A percentile compares a stretch with the other conserved stretches of the same genome.
Conservation (phyloP, 37 sponge, comb jelly and placozoan species). For the Crambe crambe region DNA sequence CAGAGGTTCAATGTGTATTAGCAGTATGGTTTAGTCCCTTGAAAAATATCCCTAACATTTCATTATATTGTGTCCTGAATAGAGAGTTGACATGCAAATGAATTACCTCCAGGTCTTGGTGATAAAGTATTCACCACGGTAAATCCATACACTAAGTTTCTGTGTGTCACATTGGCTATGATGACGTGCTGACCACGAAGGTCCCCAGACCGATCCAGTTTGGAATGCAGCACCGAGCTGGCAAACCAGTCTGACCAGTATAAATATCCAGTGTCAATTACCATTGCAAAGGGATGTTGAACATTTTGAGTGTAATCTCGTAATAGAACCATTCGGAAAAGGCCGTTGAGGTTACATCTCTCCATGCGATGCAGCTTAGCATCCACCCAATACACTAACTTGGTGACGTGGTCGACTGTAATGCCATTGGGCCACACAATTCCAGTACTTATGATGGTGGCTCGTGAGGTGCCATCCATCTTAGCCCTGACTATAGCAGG, state of each 20-base stretch:
- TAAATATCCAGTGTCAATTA: background rate
- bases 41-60: too few species aligned
- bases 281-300: conserved; percentile 35
- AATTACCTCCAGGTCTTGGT: conserved; percentile 21
- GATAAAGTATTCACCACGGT: background rate
- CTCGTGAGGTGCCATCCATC: conserved; percentile 45
- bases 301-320: background rate
- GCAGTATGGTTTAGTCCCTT: too few species aligned
- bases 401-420: conserved; percentile 19
- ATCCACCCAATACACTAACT: conserved; percentile 66
- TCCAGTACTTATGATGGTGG: background rate
- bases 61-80: too few species aligned
- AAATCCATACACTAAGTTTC: background rate
- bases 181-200: background rate
- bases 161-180: too few species aligned
- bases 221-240: background rate
- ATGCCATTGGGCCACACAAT: conserved; percentile 59
- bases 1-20: too few species aligned
- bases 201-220: background rate
- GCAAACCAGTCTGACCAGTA: conserved; percentile 22
- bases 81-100: background rate
- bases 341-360: conserved; percentile 8
- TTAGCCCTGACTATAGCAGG: conserved; percentile 40
- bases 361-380: conserved; percentile 3
- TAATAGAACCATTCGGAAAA: background rate